A percentile compares a stretch with the other conserved stretches of the same genome.
These are phyloP conservation scores for Charadrius vociferus DNA, from an alignment of 2,113 vertebrate genomes.

Conservation along the genomic window DNA sequence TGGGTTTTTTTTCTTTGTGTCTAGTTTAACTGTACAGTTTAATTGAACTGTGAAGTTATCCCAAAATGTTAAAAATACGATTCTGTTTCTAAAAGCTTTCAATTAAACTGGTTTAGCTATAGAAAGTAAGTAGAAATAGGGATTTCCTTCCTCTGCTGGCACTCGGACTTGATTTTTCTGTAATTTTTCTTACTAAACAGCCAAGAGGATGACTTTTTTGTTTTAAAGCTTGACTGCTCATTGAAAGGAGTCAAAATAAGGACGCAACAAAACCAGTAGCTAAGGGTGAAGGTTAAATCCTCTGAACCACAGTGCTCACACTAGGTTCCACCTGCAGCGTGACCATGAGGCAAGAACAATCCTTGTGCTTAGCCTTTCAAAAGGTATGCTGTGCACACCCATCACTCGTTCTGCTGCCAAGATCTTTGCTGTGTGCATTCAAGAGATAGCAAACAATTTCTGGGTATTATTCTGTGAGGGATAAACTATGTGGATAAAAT, in stretches of 20 bases:
- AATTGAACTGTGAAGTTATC: neutral
- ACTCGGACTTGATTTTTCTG: neutral
- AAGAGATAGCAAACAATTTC: neutral
- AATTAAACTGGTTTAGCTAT: neutral
- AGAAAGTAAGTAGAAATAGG: neutral
- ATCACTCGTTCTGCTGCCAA: neutral
- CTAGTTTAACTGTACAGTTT: neutral
- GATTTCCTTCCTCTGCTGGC: neutral
- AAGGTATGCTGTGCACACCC: neutral
- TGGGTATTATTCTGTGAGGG: neutral
- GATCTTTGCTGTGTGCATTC: neutral
- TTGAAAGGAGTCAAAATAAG: neutral
- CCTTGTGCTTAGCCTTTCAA: neutral
- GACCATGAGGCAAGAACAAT: neutral
- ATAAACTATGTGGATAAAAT: neutral
- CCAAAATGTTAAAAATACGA: neutral
- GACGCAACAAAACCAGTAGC: neutral
- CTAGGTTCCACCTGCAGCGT: neutral
- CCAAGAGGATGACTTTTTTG: neutral
- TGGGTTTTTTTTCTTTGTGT: neutral
- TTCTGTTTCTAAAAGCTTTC: neutral
- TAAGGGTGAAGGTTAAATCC: neutral
- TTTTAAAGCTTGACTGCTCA: neutral
- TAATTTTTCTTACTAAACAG: neutral
- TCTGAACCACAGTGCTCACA: neutral